Base-by-base conservation (phyloP, 64 coral and sea anemone species). In the Montipora sp. region DNA sequence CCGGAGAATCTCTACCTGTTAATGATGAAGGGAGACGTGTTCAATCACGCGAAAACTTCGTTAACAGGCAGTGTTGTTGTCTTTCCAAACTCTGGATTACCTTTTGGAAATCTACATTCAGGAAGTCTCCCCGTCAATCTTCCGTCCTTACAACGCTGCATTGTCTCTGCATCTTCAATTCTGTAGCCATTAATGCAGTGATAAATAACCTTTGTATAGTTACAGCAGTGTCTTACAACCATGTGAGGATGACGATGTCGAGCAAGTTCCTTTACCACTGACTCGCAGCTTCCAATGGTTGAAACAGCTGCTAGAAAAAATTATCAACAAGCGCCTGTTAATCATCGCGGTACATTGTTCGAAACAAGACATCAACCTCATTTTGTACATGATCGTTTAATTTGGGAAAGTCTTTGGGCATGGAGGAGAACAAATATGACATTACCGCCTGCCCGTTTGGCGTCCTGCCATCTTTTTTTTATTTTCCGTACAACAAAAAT, bases 101-200 rank as follows among this genome's bases (percentile, higher is more conserved):
- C 91, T 93, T 88, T 87, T 79, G 91, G 91, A 72, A 88, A 93
- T 80, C 47, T 75, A 49, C 95, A 96, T 45, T 1, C 73, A 23
- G 95, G 91, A 22, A 90, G 58, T 75, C 65, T 81, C 2, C 95
- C 95, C 48, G 48, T 61, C 14, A 96, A 43, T 70, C 20, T 80
- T 10, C 95, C 91, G 5, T 87, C 85, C 48, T 16, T 58, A 13
- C 95, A 96, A 27, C 13, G 63, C 24, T 84, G 77, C 1, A 69
- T 47, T 59, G 12, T 44, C 47, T 93, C 49, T 36, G 91, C 95
- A 47, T 88, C 63, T 6, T 74, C 73, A 74, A 90, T 23, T 19
- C 51, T 47, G 68, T 93, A 90, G 21, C 91, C 95, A 73, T 73
- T 84, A 23, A 93, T 93, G 61, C 95, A 96, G 7, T 75, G 51